Evolutionary conservation across 2,113 vertebrate genomes (phyloP), one percentile per base, ranked within the genome.

Genomic region (Melospiza georgiana): DNA sequence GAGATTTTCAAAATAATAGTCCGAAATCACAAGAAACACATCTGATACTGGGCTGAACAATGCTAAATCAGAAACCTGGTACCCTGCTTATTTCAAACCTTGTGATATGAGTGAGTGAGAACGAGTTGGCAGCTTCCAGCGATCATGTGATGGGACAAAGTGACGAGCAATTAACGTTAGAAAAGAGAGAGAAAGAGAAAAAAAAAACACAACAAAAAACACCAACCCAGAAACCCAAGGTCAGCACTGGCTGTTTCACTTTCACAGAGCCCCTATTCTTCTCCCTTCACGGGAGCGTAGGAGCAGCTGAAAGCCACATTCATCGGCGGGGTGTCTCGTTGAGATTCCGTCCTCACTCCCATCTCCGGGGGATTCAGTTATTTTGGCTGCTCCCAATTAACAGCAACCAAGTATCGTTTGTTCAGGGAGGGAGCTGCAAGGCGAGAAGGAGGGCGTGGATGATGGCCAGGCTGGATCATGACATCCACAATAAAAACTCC

Each of bases 241-340:
- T 98, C 97, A 96, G 95, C 89, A 95, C 90, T 93, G 74, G 51
- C 89, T 95, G 94, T 89, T 97, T 94, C 76, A 43, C 89, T 96
- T 92, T 63, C 87, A 97, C 95, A 97, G 90, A 88, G 88, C 92
- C 85, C 93, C 83, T 65, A 93, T 48, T 66, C 96, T 95, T 94
- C 80, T 79, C 92, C 74, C 95, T 75, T 88, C 68, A 87, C 63
- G 78, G 96, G 90, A 86, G 33, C 8, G 71, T 57, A 94, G 85
- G 93, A 77, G 73, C 90, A 5, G 89, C 95, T 97, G 96, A 97
- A 97, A 96, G 97, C 91, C 93, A 93, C 91, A 97, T 97, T 97
- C 97, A 98, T 96, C 62, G 3, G 18, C 61, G 20, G 52, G 51
- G 85, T 58, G 2, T n/a, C 90, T 90, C 17, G 82, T 93, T 97